Base-by-base conservation (phyloP, 2,797 vertebrate genomes). In the Anisognathus igniventris region DNA sequence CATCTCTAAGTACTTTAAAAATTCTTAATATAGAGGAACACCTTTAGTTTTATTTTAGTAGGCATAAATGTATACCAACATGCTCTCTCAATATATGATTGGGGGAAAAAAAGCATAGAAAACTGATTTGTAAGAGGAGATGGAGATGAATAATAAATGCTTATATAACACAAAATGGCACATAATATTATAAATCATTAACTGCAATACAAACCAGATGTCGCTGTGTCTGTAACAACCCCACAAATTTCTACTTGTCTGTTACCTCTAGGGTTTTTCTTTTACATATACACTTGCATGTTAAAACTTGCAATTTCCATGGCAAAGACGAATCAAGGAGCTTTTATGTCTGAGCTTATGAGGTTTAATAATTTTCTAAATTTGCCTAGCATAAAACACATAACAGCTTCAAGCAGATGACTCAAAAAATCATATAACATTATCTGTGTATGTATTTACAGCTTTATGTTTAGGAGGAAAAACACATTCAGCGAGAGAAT, bases 91-190 rank as follows among this genome's bases (percentile, higher is more conserved):
- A 89, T 44, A 35, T 47, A 57, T 33, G 40, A 48, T 1, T 67
- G 12, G 40, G 31, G 12, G 20, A 0, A 0, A 4, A 8, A 14
- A 39, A 56, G 9, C 10, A 3, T 25, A 62, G 56, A 94, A 93
- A 93, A 84, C 30, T 86, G 80, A 91, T 91, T 90, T 76, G 58
- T 86, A 92, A 96, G 37, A 58, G 62, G 68, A 92, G 84, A 91
- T 45, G 39, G 40, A 86, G 76, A 91, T 93, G 90, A 94, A 90
- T 86, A 96, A 77, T 75, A 95, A 93, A 81, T 39, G 64, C 79
- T 96, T 96, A 93, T 76, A 84, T 95, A 96, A 95, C 81, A 89
- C 87, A 92, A 96, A 95, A 95, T 91, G 81, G 86, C 91, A 94
- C 86, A 88, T 86, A 88, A 74, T 93, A 96, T 94, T 92, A 95